phyloP scores from a whole-genome alignment of 2,888 invertebrate genomes.

The Mythimna lalbum region DNA sequence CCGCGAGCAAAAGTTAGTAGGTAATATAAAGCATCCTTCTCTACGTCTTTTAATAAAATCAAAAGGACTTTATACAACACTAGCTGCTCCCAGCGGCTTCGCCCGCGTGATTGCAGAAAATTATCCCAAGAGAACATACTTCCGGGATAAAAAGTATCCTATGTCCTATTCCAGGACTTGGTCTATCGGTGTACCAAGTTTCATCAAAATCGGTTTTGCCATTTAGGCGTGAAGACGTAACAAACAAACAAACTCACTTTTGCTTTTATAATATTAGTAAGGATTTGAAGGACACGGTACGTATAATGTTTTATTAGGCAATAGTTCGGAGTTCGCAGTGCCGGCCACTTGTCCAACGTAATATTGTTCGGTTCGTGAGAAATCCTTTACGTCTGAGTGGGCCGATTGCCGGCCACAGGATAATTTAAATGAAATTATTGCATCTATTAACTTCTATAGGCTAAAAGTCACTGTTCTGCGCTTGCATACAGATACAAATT shows the following conservation, averaged over 20 bases:
- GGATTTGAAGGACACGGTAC: slow-evolving; percentile 45
- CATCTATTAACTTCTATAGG: slow-evolving; percentile 61
- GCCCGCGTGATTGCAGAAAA: no score
- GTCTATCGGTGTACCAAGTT: no score
- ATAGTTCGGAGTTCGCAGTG: slow-evolving; percentile 60
- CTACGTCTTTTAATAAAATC: background rate
- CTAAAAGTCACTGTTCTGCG: slow-evolving; percentile 55
- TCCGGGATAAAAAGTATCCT: no score
- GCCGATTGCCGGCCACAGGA: slow-evolving; percentile 50
- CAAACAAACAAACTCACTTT: no score
- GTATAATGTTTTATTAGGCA: slow-evolving; percentile 41
- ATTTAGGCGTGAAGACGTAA: no score
- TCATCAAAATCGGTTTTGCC: no score
- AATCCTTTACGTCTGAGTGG: slow-evolving; percentile 57
- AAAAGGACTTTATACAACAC: slow-evolving; percentile 12
- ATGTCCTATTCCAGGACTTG: no score
- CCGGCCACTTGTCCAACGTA: slow-evolving; percentile 60
- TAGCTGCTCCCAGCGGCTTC: no score
- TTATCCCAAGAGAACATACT: no score
- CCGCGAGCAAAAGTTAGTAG: no score
- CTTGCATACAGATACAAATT: slow-evolving; percentile 50
- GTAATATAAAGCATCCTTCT: background rate
- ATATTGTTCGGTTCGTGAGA: slow-evolving; percentile 60
- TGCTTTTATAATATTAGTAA: no score
- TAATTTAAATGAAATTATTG: slow-evolving; percentile 65